Base-by-base conservation (phyloP, 2,113 vertebrate species). In the Ameiurus melas region DNA sequence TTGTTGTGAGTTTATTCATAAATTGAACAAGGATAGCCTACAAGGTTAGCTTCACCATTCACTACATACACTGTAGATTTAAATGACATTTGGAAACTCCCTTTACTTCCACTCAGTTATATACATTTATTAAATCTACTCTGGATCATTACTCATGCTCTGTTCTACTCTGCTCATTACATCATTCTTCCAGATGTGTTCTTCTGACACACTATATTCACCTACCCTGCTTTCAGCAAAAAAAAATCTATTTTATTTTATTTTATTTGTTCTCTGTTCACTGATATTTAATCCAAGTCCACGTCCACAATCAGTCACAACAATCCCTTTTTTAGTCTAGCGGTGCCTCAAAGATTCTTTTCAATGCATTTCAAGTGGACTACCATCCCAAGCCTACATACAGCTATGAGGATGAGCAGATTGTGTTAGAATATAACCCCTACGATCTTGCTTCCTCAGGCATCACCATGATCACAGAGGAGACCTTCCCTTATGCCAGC, bases 381-480 rank as follows among this genome's bases (percentile, higher is more conserved):
- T 93, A 93, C 84, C 91, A 92, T 3, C 93, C 91, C 5, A 92
- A 95, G 71, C 86, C 92, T 0, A 93, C 91, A 64, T 86, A 89
- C 4, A 82, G 57, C 82, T 93, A 94, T 66, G 93, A 93, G 19
- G 92, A 95, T 79, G 92, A 94, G 62, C 90, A 86, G 30, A 90
- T 89, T 14, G 14, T 90, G 80, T 92, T 94, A 5, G 92, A 92
- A 14, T 93, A 94, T 43, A 92, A 95, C 86, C 90, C 87, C 10
- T 93, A 93, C 22, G 93, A 89, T 1, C 91, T 92, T 3, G 81
- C 57, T 19, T 92, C 93, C 83, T 92, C 92, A 4, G 70, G 81
- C 39, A 93, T 96, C 77, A 95, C 94, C 87, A 95, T 97, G 95
- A 93, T 96, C 83, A 96, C 95, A 0, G 95, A 94, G 88, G 94